Conservation (phyloP, 2,797 vertebrate genomes). For the Sciurus vulgaris region DNA sequence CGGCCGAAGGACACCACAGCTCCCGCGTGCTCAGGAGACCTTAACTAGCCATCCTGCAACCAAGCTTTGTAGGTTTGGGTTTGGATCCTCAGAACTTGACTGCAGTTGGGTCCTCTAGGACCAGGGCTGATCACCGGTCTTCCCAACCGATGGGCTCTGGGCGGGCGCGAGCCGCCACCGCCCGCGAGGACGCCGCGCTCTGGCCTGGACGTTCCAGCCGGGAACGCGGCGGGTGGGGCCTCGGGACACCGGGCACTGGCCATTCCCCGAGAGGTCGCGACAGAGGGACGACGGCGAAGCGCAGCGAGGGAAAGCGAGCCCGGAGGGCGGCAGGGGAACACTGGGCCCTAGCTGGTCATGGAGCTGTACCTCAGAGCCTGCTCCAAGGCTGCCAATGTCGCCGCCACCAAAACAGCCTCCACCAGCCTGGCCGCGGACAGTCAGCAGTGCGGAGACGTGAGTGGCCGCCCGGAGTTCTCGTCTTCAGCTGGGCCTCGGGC, state of each 20-base stretch:
- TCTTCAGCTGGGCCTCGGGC: background rate
- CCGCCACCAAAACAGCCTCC: constrained; percentile 27
- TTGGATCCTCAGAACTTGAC: background rate
- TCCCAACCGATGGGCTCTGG: background rate
- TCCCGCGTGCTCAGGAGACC: too few relatives aligned
- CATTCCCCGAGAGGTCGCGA: background rate
- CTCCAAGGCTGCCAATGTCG: constrained; percentile 50
- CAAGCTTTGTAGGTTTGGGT: background rate
- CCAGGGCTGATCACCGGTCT: rapidly evolving
- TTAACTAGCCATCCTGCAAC: background rate
- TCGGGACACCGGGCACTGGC: background rate
- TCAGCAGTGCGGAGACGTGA: constrained; percentile 70
- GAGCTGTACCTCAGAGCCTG: constrained; percentile 78
- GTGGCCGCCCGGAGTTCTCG: background rate
- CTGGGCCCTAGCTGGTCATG: constrained; percentile 14
- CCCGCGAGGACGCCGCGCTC: background rate
- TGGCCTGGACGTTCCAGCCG: background rate
- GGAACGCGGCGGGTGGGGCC: background rate
- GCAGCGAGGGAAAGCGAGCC: background rate
- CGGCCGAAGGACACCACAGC: background rate
- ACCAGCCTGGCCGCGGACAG: background rate
- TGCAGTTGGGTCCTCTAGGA: too few relatives aligned
- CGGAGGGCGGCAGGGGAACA: rapidly evolving
- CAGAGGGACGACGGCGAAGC: background rate
- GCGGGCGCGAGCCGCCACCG: background rate